Conservation (phyloP, 2,113 vertebrate species). For the Poeciliopsis turrubarensis region DNA sequence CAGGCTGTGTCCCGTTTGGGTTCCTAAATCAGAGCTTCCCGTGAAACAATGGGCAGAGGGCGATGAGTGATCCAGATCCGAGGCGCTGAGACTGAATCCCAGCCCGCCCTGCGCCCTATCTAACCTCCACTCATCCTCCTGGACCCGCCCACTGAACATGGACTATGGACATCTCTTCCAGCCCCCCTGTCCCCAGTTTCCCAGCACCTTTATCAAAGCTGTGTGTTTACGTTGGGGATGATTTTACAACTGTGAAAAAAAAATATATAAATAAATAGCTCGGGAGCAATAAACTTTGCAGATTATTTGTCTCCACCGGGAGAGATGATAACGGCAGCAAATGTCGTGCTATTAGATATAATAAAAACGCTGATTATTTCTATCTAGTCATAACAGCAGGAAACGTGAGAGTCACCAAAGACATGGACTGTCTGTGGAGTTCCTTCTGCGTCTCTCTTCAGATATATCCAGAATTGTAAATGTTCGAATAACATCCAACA, state of each 20-base stretch:
- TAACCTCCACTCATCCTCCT: constrained; percentile 28
- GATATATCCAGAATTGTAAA: not conserved
- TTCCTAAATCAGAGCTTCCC: constrained; percentile 27
- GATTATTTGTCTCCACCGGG: constrained; percentile 8
- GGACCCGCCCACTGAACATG: constrained; percentile 44
- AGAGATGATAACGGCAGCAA: constrained; percentile 3
- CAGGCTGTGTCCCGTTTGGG: not conserved
- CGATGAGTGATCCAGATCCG: not conserved
- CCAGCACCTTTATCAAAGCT: constrained; percentile 19
- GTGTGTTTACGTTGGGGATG: constrained; percentile 12
- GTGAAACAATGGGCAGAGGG: constrained; percentile 9
- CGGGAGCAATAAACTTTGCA: not conserved
- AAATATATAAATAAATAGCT: not conserved
- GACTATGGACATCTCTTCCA: constrained; percentile 20
- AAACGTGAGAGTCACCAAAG: constrained; percentile 8
- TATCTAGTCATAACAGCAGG: not conserved
- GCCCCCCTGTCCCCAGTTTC: not conserved
- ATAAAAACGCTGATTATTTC: not conserved
- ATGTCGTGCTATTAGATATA: not conserved
- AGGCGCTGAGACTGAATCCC: not conserved
- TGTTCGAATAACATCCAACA: not conserved
- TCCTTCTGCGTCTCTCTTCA: not conserved
- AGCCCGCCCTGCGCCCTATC: constrained; percentile 5
- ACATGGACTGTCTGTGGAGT: not conserved
- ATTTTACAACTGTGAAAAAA: constrained; percentile 6